Evolutionary conservation across 2,113 vertebrate species (phyloP), one percentile per base, ranked within the genome.

Genomic region (Laticauda laticaudata): DNA sequence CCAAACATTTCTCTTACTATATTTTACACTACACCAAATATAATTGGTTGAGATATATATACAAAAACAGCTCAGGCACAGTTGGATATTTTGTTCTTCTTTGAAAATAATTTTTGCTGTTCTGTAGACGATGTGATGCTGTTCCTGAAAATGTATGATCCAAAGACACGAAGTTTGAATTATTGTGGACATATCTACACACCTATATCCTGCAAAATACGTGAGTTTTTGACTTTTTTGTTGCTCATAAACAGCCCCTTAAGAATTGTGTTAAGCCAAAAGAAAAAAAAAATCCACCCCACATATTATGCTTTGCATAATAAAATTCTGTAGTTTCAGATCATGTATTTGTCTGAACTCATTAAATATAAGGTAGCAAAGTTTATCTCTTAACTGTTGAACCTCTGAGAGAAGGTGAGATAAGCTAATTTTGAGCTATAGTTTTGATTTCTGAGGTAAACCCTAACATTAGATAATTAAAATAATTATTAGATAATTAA

Each of bases 131-230:
- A 99, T 95, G 99, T 99, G 94, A 99, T 99, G 99, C 98, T 99
- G 95, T 99, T 99, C 97, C 96, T 99, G 97, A 99, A 99, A 98
- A 99, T 99, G 99, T 99, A 99, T 93, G 99, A 99, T 97, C 99
- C 99, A 88, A 99, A 99, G 98, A 99, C 99, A 96, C 98, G 99
- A 98, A 99, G 99, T 98, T 98, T 99, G 98, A 99, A 99, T 98
- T 99, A 99, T 98, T 99, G 99, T 98, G 99, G 99, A 98, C 99
- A 99, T 98, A 99, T 99, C 98, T 99, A 99, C 97, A 99, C 99
- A 87, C 99, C 99, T 97, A 99, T 99, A 98, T 99, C 99, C 98
- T 99, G 99, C 98, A 99, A 99, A 99, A 99, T 99, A 98, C 98
- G 99, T 99, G 97, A 98, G 99, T 98, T 51, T 24, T 43, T 43